A percentile compares a stretch with the other conserved stretches of the same genome.
Conservation (phyloP, 2,888 invertebrate genomes). For the Xanthorhoe spadicearia region DNA sequence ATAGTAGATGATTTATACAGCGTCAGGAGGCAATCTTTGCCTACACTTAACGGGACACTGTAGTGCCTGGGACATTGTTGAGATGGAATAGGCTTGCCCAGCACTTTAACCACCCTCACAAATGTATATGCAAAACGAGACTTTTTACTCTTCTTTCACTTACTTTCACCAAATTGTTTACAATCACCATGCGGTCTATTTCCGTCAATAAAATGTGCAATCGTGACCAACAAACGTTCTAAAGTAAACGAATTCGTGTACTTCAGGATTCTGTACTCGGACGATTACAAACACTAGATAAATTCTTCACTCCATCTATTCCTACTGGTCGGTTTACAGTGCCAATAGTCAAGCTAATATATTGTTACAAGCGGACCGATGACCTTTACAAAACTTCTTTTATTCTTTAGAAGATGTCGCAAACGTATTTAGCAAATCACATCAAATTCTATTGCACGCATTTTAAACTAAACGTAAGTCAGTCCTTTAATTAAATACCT, state of each 20-base stretch:
- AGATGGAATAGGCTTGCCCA: no score
- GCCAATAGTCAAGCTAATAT: background rate
- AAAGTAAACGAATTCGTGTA: conserved; percentile 14
- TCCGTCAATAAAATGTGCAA: conserved; percentile 11
- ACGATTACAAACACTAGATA: conserved; percentile 30
- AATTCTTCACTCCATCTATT: conserved; percentile 26
- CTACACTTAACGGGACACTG: no score
- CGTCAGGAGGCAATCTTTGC: no score
- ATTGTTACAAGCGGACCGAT: background rate
- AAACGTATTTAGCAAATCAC: no score
- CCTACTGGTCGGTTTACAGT: background rate
- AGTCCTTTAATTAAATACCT: no score
- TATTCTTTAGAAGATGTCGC: no score
- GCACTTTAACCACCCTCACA: no score
- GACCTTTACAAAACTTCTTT: no score
- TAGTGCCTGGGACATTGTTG: no score
- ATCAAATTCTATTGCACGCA: no score
- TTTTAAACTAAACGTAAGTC: no score
- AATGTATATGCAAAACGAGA: background rate
- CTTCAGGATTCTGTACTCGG: conserved; percentile 22
- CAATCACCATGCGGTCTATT: background rate
- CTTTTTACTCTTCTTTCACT: background rate
- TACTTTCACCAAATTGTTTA: background rate
- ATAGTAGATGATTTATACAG: no score
- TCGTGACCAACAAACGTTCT: conserved; percentile 10